These are phyloP conservation scores for Darevskia nairensis DNA, from an alignment of 2,797 vertebrate species.

Conservation along the genomic window DNA sequence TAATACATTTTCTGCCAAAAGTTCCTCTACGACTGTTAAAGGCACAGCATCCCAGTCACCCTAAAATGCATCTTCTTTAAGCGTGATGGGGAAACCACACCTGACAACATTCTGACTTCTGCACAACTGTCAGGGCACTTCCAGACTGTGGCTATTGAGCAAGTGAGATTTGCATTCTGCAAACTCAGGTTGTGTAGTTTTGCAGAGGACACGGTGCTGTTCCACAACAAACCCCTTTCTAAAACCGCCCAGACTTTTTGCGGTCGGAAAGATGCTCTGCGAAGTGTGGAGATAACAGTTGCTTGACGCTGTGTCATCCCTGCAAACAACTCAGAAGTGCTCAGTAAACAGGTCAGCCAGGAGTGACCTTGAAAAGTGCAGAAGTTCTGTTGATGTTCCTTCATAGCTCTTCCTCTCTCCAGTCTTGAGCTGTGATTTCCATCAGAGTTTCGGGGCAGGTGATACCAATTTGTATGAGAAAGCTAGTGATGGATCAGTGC, in stretches of 20 bases:
- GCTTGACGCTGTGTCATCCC: too few relatives aligned
- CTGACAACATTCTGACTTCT: background rate
- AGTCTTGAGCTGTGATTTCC: background rate
- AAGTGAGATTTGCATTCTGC: too few relatives aligned
- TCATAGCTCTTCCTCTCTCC: background rate
- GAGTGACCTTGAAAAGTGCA: background rate
- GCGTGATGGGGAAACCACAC: background rate
- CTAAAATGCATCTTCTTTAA: background rate
- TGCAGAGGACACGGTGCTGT: too few relatives aligned
- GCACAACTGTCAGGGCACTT: background rate
- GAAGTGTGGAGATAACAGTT: too few relatives aligned
- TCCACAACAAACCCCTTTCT: too few relatives aligned
- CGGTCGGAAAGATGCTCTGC: too few relatives aligned
- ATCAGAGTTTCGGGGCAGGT: background rate
- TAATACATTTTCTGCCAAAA: background rate
- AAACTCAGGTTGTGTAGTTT: too few relatives aligned
- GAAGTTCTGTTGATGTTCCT: background rate
- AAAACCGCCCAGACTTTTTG: too few relatives aligned
- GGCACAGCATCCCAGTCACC: background rate
- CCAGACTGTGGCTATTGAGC: too few relatives aligned
- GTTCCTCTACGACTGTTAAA: background rate
- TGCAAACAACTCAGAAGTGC: too few relatives aligned
- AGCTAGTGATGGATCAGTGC: background rate
- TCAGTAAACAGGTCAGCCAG: too few relatives aligned
- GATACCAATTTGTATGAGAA: background rate